These are phyloP conservation scores for Montipora efflorescens DNA, from an alignment of 64 coral and sea anemone species.

Conservation along the genomic window DNA sequence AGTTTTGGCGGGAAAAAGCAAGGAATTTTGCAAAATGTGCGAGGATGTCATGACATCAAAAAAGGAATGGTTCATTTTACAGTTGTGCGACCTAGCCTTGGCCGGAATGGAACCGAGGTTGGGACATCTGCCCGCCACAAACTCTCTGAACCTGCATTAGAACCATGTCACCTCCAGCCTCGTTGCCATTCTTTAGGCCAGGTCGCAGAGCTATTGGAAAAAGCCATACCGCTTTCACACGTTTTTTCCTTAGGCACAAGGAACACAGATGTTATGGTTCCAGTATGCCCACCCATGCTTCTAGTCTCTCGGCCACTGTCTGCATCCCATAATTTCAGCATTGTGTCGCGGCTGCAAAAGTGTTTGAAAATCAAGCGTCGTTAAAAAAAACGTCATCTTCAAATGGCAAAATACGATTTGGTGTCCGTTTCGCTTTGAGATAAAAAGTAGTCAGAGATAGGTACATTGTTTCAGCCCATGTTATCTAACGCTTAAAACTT, in stretches of 20 bases:
- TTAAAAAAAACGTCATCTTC: background rate
- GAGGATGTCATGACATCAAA: too few relatives aligned
- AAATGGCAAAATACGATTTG: background rate
- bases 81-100: too few relatives aligned
- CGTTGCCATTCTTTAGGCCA: background rate
- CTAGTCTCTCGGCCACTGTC: constrained; percentile 86
- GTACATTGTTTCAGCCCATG: background rate
- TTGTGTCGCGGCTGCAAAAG: constrained; percentile 90
- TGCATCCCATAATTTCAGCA: constrained; percentile 95
- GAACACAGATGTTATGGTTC: constrained; percentile 89
- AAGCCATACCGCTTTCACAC: background rate
- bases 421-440: too few relatives aligned
- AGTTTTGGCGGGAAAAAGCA: too few relatives aligned
- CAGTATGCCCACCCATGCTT: constrained; percentile 97
- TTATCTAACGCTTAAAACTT: background rate
- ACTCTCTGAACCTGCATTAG: too few relatives aligned
- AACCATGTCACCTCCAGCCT: too few relatives aligned
- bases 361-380: background rate
- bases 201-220: background rate
- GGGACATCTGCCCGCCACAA: too few relatives aligned
- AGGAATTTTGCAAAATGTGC: too few relatives aligned
- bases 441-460: too few relatives aligned
- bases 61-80: too few relatives aligned
- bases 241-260: constrained; percentile 72
- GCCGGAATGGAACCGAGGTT: too few relatives aligned